phyloP scores from a whole-genome alignment of 1,140 invertebrate species.

The Lordiphosa clarofinis region DNA sequence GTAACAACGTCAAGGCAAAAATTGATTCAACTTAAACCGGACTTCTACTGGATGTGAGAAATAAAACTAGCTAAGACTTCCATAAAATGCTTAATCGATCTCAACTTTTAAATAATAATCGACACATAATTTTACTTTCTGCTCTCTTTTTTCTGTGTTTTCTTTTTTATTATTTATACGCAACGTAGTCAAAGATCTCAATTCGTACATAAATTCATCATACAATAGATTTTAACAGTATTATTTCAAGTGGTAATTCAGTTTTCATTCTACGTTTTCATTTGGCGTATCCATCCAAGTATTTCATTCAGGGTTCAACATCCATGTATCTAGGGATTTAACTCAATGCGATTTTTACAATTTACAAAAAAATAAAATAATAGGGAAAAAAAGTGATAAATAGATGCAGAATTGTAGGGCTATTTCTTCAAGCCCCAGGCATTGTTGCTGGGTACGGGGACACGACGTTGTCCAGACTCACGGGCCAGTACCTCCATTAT shows the following conservation, averaged over 20 bases:
- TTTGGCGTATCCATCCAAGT: conserved; percentile 14
- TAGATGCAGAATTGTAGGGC: conserved; percentile 5
- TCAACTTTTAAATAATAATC: no score
- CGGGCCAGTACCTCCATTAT: conserved; percentile 88
- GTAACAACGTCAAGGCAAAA: no score
- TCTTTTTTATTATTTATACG: conserved; percentile 36
- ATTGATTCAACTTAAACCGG: no score
- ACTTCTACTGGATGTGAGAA: no score
- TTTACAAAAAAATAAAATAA: conserved; percentile 27
- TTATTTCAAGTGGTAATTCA: conserved; percentile 20
- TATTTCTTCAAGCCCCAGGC: conserved; percentile 77
- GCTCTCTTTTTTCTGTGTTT: conserved; percentile 27
- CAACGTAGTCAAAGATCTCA: conserved; percentile 45
- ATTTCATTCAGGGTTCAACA: conserved; percentile 41
- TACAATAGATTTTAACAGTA: conserved; percentile 61
- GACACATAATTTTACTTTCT: conserved; percentile 11
- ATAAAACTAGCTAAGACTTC: no score
- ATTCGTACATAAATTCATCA: conserved; percentile 58
- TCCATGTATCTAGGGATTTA: conserved; percentile 27
- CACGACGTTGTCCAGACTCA: conserved; percentile 88
- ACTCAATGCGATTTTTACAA: conserved; percentile 24
- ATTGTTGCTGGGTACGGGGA: conserved; percentile 85
- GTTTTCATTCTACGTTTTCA: conserved; percentile 8
- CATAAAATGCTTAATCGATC: no score
- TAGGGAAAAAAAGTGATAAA: background rate